phyloP scores from a whole-genome alignment of 1,140 invertebrate species.

The Trinorchestia longiramus region DNA sequence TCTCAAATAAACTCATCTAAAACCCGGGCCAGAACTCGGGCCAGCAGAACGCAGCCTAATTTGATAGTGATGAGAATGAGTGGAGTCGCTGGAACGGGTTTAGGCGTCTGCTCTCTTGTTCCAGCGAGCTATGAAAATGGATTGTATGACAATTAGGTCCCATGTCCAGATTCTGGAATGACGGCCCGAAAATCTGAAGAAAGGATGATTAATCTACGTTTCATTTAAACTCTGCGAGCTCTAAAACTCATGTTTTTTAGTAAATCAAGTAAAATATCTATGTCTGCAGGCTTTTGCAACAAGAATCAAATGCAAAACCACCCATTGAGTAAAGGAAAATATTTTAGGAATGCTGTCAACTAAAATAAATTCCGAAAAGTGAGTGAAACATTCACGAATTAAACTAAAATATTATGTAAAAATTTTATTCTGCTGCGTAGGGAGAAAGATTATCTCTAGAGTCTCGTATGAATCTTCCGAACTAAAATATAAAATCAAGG shows the following conservation, averaged over 20 bases:
- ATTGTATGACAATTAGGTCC: neutral
- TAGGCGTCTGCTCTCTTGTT: neutral
- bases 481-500: too few relatives aligned
- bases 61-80: slow-evolving; percentile 31
- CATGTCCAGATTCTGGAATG: neutral
- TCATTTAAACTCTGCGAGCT: neutral
- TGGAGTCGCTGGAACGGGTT: neutral
- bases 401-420: neutral
- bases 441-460: too few relatives aligned
- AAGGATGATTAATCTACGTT: neutral
- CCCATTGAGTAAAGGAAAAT: neutral
- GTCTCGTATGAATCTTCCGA: too few relatives aligned
- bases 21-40: neutral
- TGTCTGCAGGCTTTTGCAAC: neutral
- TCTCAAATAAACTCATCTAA: slow-evolving; percentile 36
- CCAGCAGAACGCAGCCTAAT: neutral
- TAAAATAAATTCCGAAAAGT: neutral
- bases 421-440: too few relatives aligned
- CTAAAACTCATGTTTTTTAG: neutral
- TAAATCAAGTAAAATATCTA: neutral
- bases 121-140: neutral
- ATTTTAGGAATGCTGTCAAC: neutral
- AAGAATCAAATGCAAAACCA: neutral
- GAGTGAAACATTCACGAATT: neutral
- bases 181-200: neutral